These are phyloP conservation scores for Brachionus manjavacas DNA, from an alignment of 1,140 invertebrate genomes.

Conservation along the genomic window DNA sequence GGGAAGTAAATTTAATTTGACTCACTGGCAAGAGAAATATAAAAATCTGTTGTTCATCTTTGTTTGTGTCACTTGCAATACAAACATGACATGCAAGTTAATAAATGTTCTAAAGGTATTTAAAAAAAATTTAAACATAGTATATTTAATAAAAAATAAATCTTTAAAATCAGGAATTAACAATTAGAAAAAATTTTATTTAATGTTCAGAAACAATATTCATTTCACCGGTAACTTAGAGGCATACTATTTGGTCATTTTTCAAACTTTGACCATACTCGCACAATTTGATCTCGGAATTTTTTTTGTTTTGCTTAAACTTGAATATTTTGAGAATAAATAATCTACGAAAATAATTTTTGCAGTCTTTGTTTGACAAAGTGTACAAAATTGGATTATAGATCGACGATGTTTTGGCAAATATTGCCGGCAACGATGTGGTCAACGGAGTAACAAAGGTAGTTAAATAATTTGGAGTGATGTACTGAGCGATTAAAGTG, in stretches of 20 bases:
- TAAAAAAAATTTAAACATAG: too few relatives aligned
- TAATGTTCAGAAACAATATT: neutral
- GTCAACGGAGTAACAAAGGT: neutral
- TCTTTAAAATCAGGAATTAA: neutral
- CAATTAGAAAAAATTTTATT: neutral
- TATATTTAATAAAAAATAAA: neutral
- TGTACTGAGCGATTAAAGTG: neutral
- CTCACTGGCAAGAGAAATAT: too few relatives aligned
- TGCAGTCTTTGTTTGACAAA: constrained; percentile 33
- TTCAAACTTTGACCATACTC: neutral
- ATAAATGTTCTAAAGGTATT: too few relatives aligned
- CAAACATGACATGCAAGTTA: too few relatives aligned
- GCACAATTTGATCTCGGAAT: neutral
- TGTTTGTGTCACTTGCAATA: too few relatives aligned
- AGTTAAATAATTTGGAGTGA: neutral
- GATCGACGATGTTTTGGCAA: constrained; percentile 41
- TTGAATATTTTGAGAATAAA: neutral
- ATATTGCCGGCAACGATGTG: constrained; percentile 15
- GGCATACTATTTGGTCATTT: neutral
- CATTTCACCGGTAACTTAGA: neutral
- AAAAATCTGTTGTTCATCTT: too few relatives aligned
- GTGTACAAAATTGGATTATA: constrained; percentile 38
- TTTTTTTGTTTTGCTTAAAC: neutral
- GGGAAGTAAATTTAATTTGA: too few relatives aligned
- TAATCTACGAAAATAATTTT: constrained; percentile 2